phyloP scores from a whole-genome alignment of 2,888 invertebrate genomes.

The Drosophila nr. fundita region DNA sequence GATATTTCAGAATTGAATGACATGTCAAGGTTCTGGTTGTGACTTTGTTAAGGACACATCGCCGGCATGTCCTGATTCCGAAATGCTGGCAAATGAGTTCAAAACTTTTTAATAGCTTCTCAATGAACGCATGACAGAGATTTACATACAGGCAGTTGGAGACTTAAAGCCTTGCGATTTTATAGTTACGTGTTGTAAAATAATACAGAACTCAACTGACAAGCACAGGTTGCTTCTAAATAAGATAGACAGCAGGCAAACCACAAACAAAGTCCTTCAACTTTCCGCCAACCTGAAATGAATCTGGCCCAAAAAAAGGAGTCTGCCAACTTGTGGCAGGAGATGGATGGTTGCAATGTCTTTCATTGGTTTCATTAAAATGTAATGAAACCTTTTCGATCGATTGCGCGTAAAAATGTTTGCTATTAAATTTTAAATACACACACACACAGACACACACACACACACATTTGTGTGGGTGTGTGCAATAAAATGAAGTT shows the following conservation, averaged over 20 bases:
- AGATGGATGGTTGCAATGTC: slow-evolving; percentile 14
- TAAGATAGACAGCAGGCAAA: background rate
- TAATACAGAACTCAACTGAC: background rate
- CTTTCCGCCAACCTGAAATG: slow-evolving; percentile 10
- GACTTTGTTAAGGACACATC: slow-evolving; percentile 61
- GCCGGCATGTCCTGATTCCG: slow-evolving; percentile 43
- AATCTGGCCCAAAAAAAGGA: background rate
- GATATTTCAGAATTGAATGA: slow-evolving; percentile 56
- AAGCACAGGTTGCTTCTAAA: background rate
- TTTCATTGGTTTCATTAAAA: slow-evolving; percentile 70
- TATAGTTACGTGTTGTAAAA: slow-evolving; percentile 15
- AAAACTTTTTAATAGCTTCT: slow-evolving; percentile 37
- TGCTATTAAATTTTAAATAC: slow-evolving; percentile 78
- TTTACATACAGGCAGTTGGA: slow-evolving; percentile 17
- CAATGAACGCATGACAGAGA: slow-evolving; percentile 13
- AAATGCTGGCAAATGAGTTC: slow-evolving; percentile 39
- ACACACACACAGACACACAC: slow-evolving; percentile 20
- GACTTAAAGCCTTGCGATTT: slow-evolving; percentile 1
- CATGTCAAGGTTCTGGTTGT: slow-evolving; percentile 72
- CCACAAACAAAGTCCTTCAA: slow-evolving; percentile 1
- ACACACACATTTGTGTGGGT: slow-evolving; percentile 5
- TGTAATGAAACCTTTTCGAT: slow-evolving; percentile 77
- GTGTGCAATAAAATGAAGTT: slow-evolving; percentile 78
- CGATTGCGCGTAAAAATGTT: slow-evolving; percentile 77
- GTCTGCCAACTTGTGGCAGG: slow-evolving; percentile 6